Evolutionary conservation across 2,113 vertebrate genomes (phyloP), one percentile per base, ranked within the genome.

Genomic region (Gopherus flavomarginatus): DNA sequence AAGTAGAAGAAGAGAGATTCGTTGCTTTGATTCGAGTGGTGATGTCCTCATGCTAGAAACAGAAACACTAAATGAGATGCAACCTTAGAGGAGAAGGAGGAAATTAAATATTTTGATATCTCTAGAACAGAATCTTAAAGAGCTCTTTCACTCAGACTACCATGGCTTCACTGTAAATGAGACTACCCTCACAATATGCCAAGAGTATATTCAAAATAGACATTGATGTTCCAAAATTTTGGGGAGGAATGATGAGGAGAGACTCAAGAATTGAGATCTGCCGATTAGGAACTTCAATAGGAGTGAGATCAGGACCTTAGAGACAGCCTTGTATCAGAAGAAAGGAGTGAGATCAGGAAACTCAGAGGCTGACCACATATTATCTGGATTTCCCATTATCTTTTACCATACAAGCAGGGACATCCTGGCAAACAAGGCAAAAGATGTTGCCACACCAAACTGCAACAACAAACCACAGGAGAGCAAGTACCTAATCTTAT

Each of bases 371-470:
- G 38, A 52, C 94, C 13, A 5, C 81, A 12, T 38, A n/a, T 24
- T 59, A 12, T 4, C 38, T 56, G 38, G 85, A 79, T 21, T 83
- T 87, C 21, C 50, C 29, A 44, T 35, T 47, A 62, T 57, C 87
- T n/a, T 53, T 87, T 11, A 82, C 29, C 29, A 19, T 65, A 62
- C 47, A 81, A 80, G 42, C 75, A 56, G 0, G 6, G 65, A n/a
- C n/a, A 75, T 24, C 5, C 8, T 75, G n/a, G 69, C 17, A 87
- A 85, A 6, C 38, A 87, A 87, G 53, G 1, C 77, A 93, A 86
- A 17, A 75, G 31, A 56, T 21, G n/a, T 0, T 29, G 3, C 19
- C 12, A 27, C 0, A 90, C 44, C 80, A 53, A 93, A 81, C 0
- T 72, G 49, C 53, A 69, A 27, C 27, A 81, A 80, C 5, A 62